phyloP scores from a whole-genome alignment of 2,888 invertebrate species.

The Pegoplata infirma region DNA sequence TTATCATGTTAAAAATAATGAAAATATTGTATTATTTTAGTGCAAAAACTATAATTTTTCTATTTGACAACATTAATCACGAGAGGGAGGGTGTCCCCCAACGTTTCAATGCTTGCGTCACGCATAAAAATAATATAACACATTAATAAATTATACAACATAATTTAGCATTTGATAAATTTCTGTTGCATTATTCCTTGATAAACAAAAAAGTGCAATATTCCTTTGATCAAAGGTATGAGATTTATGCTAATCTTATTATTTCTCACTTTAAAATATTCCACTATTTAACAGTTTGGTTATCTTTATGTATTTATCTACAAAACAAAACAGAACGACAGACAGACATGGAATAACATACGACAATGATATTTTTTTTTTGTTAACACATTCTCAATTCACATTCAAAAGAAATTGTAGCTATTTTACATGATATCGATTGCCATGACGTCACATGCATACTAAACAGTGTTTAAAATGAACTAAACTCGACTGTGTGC shows the following conservation, averaged over 20 bases:
- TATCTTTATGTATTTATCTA: slow-evolving; percentile 51
- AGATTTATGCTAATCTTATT: slow-evolving; percentile 42
- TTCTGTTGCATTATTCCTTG: no score
- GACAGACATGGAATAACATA: slow-evolving; percentile 12
- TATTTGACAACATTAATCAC: no score
- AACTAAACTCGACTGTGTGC: neutral
- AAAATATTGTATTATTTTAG: no score
- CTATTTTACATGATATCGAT: slow-evolving; percentile 66
- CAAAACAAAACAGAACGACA: slow-evolving; percentile 1
- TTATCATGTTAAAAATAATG: no score
- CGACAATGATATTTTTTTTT: neutral
- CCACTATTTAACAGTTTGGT: slow-evolving; percentile 54
- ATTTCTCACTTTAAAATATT: slow-evolving; percentile 44
- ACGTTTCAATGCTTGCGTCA: no score
- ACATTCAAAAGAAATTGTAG: slow-evolving; percentile 35
- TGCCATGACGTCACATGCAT: slow-evolving; percentile 62
- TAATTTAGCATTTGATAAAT: no score
- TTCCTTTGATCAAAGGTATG: neutral
- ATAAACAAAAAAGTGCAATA: no score
- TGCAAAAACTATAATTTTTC: no score
- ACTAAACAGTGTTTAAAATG: slow-evolving; percentile 35
- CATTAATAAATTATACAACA: no score
- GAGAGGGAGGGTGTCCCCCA: no score
- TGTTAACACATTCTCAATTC: neutral
- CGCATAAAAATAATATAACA: no score